phyloP scores from a whole-genome alignment of 2,888 invertebrate genomes.

The Nebria brevicollis region DNA sequence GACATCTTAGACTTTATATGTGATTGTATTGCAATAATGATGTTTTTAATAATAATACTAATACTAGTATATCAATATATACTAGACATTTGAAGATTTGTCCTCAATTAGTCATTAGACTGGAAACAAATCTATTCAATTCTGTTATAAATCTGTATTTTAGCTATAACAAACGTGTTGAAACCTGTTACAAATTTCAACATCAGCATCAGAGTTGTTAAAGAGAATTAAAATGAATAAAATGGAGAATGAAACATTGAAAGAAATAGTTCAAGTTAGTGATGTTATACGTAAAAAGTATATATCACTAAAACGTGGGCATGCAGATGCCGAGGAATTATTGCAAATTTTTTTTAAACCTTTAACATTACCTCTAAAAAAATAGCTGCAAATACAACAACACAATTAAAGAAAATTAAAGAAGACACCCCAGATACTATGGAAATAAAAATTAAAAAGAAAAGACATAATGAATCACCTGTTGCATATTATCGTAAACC shows the following conservation, averaged over 20 bases:
- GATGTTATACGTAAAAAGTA: background rate
- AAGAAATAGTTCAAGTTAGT: background rate
- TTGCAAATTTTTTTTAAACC: conserved; percentile 12
- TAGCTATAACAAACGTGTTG: background rate
- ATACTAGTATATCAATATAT: too few species aligned
- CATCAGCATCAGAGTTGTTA: too few species aligned
- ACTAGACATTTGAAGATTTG: too few species aligned
- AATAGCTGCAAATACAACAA: background rate
- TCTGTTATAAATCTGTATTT: background rate
- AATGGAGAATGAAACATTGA: too few species aligned
- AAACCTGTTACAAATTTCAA: too few species aligned
- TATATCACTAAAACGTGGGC: background rate
- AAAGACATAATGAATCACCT: background rate
- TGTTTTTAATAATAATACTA: too few species aligned
- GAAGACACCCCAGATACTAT: background rate
- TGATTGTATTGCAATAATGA: too few species aligned
- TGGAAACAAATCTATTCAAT: background rate
- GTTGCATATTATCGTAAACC: background rate
- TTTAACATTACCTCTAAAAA: conserved; percentile 9
- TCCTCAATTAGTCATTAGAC: too few species aligned
- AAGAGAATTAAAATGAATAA: too few species aligned
- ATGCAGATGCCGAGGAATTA: background rate
- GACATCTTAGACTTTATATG: too few species aligned
- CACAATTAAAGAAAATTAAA: background rate
- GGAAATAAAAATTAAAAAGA: background rate